A percentile compares a stretch with the other conserved stretches of the same genome.
phyloP scores from a whole-genome alignment of 37 sponge, comb jelly and placozoan genomes.

The Tethya wilhelma region DNA sequence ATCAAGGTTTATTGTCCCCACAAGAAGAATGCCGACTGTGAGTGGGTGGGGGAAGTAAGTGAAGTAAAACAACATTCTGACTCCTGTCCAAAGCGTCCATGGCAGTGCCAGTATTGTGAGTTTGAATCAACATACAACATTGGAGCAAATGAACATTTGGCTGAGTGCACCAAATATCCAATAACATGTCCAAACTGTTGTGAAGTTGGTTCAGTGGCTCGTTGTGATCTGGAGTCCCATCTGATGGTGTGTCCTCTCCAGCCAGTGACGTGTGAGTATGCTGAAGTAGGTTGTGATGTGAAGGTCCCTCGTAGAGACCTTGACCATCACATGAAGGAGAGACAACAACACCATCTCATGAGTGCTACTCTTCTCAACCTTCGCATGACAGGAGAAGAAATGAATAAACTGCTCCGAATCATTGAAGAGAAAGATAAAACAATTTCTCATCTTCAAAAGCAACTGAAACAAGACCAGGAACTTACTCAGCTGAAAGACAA shows the following conservation, averaged over 20 bases:
- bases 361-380: background rate
- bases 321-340: constrained; percentile 17
- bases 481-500: too few species aligned
- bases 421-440: constrained; percentile 6
- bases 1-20: constrained; percentile 29
- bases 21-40: constrained; percentile 25
- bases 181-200: constrained; percentile 43
- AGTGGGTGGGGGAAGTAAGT: constrained; percentile 44
- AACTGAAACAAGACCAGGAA: too few species aligned
- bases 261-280: constrained; percentile 34
- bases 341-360: constrained; percentile 9
- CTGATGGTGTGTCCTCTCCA: constrained; percentile 32
- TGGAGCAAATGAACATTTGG: constrained; percentile 6
- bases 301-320: constrained; percentile 11
- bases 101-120: constrained; percentile 32
- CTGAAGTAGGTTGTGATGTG: constrained; percentile 24
- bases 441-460: too few species aligned
- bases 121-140: constrained; percentile 5
- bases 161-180: constrained; percentile 13
- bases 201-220: constrained; percentile 1
- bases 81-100: constrained; percentile 27
- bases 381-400: background rate
- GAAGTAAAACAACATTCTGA: constrained; percentile 8
- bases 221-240: constrained; percentile 24
- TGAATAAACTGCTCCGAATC: background rate